Evolutionary conservation across 2,888 invertebrate species (phyloP).

Genomic region (Noctua janthina): DNA sequence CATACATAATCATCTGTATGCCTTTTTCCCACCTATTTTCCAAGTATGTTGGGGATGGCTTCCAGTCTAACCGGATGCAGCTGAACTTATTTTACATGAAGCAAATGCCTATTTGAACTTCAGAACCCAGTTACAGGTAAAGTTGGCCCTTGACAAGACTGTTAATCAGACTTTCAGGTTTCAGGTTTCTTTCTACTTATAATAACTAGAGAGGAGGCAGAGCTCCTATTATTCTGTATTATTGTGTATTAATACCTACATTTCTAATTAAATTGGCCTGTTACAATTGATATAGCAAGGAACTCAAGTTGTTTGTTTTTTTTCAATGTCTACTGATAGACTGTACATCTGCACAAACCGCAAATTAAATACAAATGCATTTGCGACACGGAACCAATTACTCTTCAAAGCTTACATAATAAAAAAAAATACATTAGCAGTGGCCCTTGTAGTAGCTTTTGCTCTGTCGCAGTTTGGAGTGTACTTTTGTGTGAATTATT

Average conservation of each 20-base stretch:
- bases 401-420: not conserved
- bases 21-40: not conserved
- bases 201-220: not conserved
- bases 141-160: not conserved
- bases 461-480: not conserved
- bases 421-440: constrained; percentile 16
- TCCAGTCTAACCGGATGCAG: not conserved
- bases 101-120: not conserved
- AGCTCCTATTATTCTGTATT: not conserved
- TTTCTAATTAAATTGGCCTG: not conserved
- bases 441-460: not conserved
- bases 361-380: not conserved
- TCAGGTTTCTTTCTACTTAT: not conserved
- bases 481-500: not conserved
- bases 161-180: not conserved
- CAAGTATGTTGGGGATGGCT: not conserved
- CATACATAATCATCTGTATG: not conserved
- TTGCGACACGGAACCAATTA: not conserved
- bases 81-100: not conserved
- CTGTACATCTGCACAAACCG: not conserved
- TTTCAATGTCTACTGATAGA: not conserved
- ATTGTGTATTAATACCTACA: not conserved
- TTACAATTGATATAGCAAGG: not conserved
- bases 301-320: not conserved
- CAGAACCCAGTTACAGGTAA: not conserved